These are phyloP conservation scores for Eubucco bourcierii DNA, from an alignment of 2,113 vertebrate genomes.

Conservation along the genomic window DNA sequence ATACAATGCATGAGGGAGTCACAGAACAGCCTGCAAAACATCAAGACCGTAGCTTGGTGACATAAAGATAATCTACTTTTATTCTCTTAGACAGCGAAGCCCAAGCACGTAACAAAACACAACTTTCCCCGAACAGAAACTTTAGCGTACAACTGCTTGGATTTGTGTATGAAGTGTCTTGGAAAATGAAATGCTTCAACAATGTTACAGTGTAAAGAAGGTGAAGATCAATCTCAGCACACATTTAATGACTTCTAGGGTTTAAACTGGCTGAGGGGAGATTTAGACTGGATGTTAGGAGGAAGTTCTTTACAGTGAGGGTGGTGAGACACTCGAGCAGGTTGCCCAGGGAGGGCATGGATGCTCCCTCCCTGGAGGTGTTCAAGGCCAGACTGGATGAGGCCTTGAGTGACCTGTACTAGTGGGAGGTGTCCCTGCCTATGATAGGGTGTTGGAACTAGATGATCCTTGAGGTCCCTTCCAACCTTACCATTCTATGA, in stretches of 20 bases:
- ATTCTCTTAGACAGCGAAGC: background rate
- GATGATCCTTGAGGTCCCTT: too few species aligned
- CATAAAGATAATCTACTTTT: background rate
- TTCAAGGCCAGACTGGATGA: too few species aligned
- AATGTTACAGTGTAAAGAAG: background rate
- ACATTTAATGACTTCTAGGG: background rate
- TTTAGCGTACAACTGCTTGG: background rate
- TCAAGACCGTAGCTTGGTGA: background rate
- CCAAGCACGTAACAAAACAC: background rate
- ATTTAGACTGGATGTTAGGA: too few species aligned
- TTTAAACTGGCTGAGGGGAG: too few species aligned
- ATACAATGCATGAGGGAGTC: background rate
- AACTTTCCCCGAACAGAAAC: background rate
- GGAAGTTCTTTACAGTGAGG: too few species aligned
- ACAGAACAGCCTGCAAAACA: background rate
- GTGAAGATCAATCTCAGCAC: background rate
- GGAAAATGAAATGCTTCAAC: background rate
- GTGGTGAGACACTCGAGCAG: too few species aligned
- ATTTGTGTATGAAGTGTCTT: background rate
- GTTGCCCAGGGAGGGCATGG: too few species aligned
- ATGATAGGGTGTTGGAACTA: too few species aligned
- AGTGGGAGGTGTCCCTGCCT: too few species aligned
- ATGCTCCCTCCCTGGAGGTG: too few species aligned
- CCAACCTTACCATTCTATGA: too few species aligned
- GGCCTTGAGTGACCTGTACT: too few species aligned